Evolutionary conservation across 2,797 vertebrate species (phyloP).

Genomic region (Orestias chungarensis): DNA sequence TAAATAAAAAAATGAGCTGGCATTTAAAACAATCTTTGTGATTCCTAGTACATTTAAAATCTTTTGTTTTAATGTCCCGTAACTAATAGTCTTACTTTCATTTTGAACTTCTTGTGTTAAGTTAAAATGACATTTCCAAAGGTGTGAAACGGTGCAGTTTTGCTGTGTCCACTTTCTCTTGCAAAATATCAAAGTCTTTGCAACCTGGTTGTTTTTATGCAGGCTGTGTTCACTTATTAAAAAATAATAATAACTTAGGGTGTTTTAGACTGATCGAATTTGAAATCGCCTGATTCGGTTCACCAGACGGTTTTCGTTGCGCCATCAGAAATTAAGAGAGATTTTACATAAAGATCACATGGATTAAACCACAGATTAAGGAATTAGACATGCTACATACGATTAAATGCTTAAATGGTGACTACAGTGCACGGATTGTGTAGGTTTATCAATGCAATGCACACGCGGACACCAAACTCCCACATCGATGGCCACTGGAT

Average conservation of each 20-base stretch:
- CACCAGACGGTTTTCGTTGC: neutral
- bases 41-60: no score
- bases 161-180: neutral
- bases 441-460: slow-evolving; percentile 23
- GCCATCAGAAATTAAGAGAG: no score
- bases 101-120: no score
- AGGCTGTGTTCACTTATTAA: neutral
- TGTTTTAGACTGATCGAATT: neutral
- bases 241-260: no score
- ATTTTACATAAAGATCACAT: slow-evolving; percentile 10
- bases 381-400: slow-evolving; percentile 1
- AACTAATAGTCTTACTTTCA: no score
- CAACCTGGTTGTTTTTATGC: neutral
- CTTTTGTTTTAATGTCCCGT: no score
- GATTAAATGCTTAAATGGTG: slow-evolving; percentile 27
- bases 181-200: neutral
- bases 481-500: slow-evolving; percentile 15
- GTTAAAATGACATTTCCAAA: neutral
- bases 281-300: neutral
- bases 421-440: slow-evolving; percentile 21
- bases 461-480: slow-evolving; percentile 19
- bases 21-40: neutral
- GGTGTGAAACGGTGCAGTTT: neutral
- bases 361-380: neutral
- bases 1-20: no score